A percentile compares a stretch with the other conserved stretches of the same genome.
phyloP scores from a whole-genome alignment of 1,140 invertebrate species.

The Drosophila grimshawi region DNA sequence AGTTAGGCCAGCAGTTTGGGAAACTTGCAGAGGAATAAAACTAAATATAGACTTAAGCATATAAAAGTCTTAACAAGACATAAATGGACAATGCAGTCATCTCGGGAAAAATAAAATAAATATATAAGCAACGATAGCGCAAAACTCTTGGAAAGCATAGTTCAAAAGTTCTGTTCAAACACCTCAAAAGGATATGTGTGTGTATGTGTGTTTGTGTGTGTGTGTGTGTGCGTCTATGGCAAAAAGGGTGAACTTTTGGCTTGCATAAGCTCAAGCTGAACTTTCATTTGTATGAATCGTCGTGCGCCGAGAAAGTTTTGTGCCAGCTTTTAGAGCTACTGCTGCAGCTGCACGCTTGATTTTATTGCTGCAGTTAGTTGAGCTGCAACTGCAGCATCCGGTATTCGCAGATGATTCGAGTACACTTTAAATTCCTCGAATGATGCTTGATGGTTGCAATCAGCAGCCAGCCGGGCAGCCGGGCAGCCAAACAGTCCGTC shows the following conservation, averaged over 20 bases:
- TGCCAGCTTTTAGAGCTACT: conserved; percentile 25
- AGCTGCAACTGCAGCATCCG: conserved; percentile 29
- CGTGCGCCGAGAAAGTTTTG: conserved; percentile 65
- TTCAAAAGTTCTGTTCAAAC: conserved; percentile 63
- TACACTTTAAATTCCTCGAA: conserved; percentile 80
- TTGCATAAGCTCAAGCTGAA: conserved; percentile 62
- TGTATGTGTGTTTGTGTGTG: background rate
- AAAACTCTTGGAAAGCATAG: conserved; percentile 29
- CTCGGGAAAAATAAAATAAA: background rate
- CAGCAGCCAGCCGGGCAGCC: conserved; percentile 43
- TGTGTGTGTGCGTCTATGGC: conserved; percentile 3
- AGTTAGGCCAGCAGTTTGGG: conserved; percentile 66
- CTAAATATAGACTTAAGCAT: conserved; percentile 72
- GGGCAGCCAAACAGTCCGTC: conserved; percentile 5
- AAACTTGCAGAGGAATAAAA: conserved; percentile 65
- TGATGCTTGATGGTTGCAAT: conserved; percentile 82
- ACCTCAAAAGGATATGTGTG: conserved; percentile 58
- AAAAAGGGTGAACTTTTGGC: conserved; percentile 59
- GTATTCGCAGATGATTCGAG: conserved; percentile 45
- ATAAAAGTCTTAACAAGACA: conserved; percentile 82
- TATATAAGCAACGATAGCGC: conserved; percentile 48
- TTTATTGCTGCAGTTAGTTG: conserved; percentile 62
- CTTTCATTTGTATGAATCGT: conserved; percentile 79
- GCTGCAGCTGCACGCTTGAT: conserved; percentile 32
- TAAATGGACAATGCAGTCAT: conserved; percentile 67